Base-by-base conservation (phyloP, 2,113 vertebrate species). In the Dipodomys stephensi region DNA sequence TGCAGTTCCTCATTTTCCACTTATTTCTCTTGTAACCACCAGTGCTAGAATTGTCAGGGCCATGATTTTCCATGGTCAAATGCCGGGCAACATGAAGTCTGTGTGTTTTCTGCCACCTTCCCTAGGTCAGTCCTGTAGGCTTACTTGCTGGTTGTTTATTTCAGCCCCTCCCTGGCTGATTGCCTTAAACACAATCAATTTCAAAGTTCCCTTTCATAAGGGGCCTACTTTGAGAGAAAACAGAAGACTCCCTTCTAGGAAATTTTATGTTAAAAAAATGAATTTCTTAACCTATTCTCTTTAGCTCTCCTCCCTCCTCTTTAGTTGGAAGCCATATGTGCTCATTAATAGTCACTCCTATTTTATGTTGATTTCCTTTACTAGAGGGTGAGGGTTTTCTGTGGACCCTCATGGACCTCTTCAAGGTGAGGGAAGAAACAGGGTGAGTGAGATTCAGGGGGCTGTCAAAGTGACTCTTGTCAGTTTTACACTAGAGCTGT, bases 151-250 rank as follows among this genome's bases (percentile, higher is more conserved):
- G 74, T 68, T 89, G 80, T 92, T 94, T 81, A 84, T 95, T 91
- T 95, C 81, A 91, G 96, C 90, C 88, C 87, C 73, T 83, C 76
- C 73, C 44, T 93, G 90, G 87, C 87, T 97, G 78, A 78, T 71
- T 92, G 96, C 94, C 97, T 97, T 97, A 96, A 95, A 90, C 35
- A 90, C 89, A 90, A 86, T 87, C 65, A 30, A 27, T 64, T 79
- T 87, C 35, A 83, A 77, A 95, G 90, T 82, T 91, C 82, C 93
- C 68, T 96, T 95, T 96, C 83, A 93, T 80, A 85, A 94, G 90
- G 83, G 85, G 94, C 76, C 89, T 82, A 92, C 68, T 92, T 83
- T 67, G 53, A 85, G 44, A 87, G 44, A 78, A 95, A 95, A 95
- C 22, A 84, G 68, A 89, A 91, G 79, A 64, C 8, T 68, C 91